phyloP scores from a whole-genome alignment of 2,888 invertebrate genomes.

The Cerastis leucographa region DNA sequence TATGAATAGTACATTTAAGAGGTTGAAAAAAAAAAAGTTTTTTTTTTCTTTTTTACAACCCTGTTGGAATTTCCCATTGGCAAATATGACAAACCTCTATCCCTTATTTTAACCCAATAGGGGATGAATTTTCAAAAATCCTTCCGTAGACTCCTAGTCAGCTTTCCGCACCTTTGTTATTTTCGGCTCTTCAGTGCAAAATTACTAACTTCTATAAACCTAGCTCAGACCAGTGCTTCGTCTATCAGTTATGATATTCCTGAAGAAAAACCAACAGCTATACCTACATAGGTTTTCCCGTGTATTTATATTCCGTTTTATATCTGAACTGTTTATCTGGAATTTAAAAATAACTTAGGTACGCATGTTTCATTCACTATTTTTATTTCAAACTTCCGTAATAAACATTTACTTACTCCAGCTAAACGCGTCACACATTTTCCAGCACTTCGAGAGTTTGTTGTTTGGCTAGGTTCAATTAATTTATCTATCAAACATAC shows the following conservation, averaged over 20 bases:
- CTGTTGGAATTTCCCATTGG: background rate
- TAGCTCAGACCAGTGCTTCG: background rate
- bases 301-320: background rate
- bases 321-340: conserved; percentile 9
- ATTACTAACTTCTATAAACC: background rate
- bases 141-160: background rate
- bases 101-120: background rate
- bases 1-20: too few species aligned
- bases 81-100: background rate
- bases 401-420: background rate
- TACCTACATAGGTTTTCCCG: background rate
- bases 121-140: background rate
- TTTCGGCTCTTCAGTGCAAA: background rate
- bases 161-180: background rate
- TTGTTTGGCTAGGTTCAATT: background rate
- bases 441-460: background rate
- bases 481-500: background rate
- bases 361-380: conserved; percentile 4
- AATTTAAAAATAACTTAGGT: conserved; percentile 20
- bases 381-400: conserved; percentile 16
- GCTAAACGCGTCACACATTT: conserved; percentile 7
- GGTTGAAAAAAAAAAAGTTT: background rate
- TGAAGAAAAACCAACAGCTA: background rate
- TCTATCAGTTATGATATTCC: background rate
- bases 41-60: too few species aligned